Conservation (phyloP, 1,140 invertebrate species). For the Drosophila arizonae region DNA sequence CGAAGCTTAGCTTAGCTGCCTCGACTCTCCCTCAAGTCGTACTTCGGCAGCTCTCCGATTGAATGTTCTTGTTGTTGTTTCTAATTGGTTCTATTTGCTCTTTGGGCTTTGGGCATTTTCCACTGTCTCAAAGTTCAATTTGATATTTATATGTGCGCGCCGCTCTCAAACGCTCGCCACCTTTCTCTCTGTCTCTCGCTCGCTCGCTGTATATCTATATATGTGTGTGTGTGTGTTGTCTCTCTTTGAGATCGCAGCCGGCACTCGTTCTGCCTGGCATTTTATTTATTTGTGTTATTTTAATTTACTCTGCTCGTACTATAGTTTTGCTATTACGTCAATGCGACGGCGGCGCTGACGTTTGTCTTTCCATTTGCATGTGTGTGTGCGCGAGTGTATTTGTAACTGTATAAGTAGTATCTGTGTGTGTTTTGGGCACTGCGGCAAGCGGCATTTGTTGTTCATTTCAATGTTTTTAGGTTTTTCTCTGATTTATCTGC, state of each 20-base stretch:
- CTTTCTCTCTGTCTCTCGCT: slow-evolving; percentile 2
- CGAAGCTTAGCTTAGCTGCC: slow-evolving; percentile 22
- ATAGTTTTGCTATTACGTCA: slow-evolving; percentile 70
- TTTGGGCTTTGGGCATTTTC: slow-evolving; percentile 70
- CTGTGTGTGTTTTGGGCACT: slow-evolving; percentile 46
- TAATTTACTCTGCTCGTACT: slow-evolving; percentile 63
- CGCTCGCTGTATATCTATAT: slow-evolving; percentile 12
- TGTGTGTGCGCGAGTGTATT: slow-evolving; percentile 36
- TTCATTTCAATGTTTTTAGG: slow-evolving; percentile 77
- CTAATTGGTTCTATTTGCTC: slow-evolving; percentile 27
- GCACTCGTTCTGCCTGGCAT: slow-evolving; percentile 40
- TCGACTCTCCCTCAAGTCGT: slow-evolving; percentile 8
- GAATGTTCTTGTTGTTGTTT: slow-evolving; percentile 9
- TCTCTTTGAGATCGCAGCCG: slow-evolving; percentile 56
- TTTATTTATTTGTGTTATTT: slow-evolving; percentile 76
- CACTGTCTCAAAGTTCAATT: slow-evolving; percentile 76
- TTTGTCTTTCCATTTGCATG: slow-evolving; percentile 49
- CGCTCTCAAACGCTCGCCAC: slow-evolving; percentile 15
- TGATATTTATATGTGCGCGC: slow-evolving; percentile 42
- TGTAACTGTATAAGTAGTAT: slow-evolving; percentile 22
- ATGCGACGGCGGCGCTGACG: slow-evolving; percentile 69
- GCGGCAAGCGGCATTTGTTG: slow-evolving; percentile 61
- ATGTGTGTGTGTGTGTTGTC: background rate
- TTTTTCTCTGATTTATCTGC: slow-evolving; percentile 75
- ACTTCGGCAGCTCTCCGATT: background rate